Base-by-base conservation (phyloP, 2,888 invertebrate species). In the Nomada ruficornis region DNA sequence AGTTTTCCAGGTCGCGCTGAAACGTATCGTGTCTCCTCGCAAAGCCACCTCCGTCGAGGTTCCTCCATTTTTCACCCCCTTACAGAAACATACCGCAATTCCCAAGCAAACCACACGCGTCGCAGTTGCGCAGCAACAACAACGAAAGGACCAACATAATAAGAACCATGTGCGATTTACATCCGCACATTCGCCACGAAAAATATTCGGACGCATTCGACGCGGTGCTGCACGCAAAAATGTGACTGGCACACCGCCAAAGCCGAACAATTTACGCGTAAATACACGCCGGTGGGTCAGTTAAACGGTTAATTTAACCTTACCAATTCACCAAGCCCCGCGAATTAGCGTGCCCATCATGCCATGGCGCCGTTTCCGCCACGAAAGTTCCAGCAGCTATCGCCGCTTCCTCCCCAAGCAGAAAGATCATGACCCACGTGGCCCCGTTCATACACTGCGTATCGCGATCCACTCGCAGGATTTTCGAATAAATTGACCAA, bases 401-500 rank as follows among this genome's bases (percentile, higher is more conserved):
- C 52, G 64, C 9, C 55, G 4, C 5, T 57, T 57, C n/a, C 15
- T n/a, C 5, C 20, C 36, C 10, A 10, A 15, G 20, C 55, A 50
- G 42, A 26, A 18, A 36, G 23, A 71, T 80, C 36, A 60, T 55
- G 71, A 76, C 74, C 63, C 20, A 55, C 68, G 64, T 15, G 59
- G 11, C 23, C 44, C 73, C 11, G n/a, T 20, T 50, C 70, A 10
- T 57, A 50, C 69, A 44, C 55, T 11, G 9, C 60, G 68, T 82
- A 78, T 79, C 84, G 85, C 83, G 84, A 71, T 55, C 62, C 29
- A 64, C 72, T 80, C 82, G 83, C 83, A 85, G 88, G 88, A 89
- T 89, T 88, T 88, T 75, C 74, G 88, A 90, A 91, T 91, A 91
- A 91, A 91, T 91, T 90, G 90, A 90, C 85, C 88, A 84, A 82